These are phyloP conservation scores for Aptenodytes forsteri DNA, from an alignment of 2,113 vertebrate genomes.

Conservation along the genomic window DNA sequence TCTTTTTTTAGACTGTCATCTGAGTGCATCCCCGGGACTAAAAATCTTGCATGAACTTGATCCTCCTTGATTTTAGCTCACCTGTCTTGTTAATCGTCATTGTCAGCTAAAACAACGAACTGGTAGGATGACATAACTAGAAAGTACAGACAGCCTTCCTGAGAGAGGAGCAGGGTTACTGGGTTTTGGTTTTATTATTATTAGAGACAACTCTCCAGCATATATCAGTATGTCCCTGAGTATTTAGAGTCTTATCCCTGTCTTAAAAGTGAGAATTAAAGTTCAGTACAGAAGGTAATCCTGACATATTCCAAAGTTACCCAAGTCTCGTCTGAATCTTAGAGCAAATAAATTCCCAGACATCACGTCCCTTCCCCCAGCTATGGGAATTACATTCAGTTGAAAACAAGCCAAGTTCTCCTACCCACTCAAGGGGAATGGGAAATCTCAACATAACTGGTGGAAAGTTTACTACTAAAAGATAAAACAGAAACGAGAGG, in stretches of 20 bases:
- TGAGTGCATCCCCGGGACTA: background rate
- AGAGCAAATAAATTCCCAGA: slow-evolving; percentile 27
- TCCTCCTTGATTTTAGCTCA: background rate
- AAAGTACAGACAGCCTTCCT: background rate
- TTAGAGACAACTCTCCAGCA: background rate
- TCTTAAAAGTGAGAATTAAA: background rate
- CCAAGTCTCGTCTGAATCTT: background rate
- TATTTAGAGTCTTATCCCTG: background rate
- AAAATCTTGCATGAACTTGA: background rate
- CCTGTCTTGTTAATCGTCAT: background rate
- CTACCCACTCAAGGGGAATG: slow-evolving; percentile 7
- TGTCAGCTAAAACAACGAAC: background rate
- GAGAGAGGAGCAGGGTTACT: background rate
- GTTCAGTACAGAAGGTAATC: background rate
- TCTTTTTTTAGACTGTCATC: background rate
- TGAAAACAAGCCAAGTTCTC: slow-evolving; percentile 54
- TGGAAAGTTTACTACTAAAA: background rate
- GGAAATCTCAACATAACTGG: background rate
- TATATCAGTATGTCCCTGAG: background rate
- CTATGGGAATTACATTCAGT: background rate
- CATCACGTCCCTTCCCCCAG: background rate
- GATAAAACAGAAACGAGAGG: background rate
- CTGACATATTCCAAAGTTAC: background rate
- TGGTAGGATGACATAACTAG: background rate
- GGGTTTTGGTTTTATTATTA: background rate